phyloP scores from a whole-genome alignment of 2,888 invertebrate species.

The Drosophila merina region DNA sequence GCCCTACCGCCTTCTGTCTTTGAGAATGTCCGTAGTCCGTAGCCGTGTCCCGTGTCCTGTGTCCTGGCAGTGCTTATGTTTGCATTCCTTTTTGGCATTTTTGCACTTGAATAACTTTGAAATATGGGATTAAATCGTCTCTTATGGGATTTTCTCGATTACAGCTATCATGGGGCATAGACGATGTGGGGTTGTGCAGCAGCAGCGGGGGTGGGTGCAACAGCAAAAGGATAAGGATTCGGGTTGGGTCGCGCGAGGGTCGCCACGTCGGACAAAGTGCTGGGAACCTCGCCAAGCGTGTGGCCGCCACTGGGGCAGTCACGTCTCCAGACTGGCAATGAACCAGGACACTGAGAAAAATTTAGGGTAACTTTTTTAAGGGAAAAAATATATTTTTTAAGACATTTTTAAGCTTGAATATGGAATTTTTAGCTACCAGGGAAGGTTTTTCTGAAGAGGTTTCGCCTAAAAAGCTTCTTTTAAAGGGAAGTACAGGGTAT shows the following conservation, averaged over 20 bases:
- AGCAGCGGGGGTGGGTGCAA: not conserved
- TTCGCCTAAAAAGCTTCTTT: too few species aligned
- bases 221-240: not conserved
- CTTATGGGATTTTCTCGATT: constrained; percentile 81
- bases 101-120: constrained; percentile 83
- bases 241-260: constrained; percentile 28
- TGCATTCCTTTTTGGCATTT: constrained; percentile 81
- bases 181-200: not conserved
- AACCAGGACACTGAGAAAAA: constrained; percentile 24
- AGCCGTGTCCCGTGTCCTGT: constrained; percentile 7
- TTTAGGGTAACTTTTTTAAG: too few species aligned
- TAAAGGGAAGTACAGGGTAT: too few species aligned
- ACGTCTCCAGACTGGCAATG: constrained; percentile 49
- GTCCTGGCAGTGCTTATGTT: constrained; percentile 75
- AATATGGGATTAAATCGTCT: constrained; percentile 83
- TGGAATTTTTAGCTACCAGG: too few species aligned
- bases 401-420: too few species aligned
- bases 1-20: constrained; percentile 18
- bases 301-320: constrained; percentile 52
- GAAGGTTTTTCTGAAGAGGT: too few species aligned
- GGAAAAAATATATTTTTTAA: too few species aligned
- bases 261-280: constrained; percentile 52
- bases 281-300: constrained; percentile 56
- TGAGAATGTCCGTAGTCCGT: constrained; percentile 35
- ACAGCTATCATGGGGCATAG: constrained; percentile 73